Evolutionary conservation across 2,113 vertebrate species (phyloP), one percentile per base, ranked within the genome.

Genomic region (Rhea pennata): DNA sequence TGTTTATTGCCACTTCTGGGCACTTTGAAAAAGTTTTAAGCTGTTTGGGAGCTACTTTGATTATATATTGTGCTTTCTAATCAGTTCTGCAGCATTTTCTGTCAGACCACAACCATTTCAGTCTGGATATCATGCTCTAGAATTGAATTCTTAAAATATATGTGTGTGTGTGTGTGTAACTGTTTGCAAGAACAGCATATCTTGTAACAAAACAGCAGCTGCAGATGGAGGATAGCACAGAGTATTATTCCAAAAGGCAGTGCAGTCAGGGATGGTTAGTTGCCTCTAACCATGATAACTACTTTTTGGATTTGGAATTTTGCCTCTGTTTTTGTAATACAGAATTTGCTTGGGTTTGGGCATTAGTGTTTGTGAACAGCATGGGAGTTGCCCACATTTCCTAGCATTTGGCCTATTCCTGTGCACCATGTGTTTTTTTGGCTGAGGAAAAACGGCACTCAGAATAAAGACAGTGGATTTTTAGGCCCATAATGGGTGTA

Each of bases 341-440:
- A 79, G 85, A 96, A 90, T 93, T 86, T 95, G 90, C 84, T 95
- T 93, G 94, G 88, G 61, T 94, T 76, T 82, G 73, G 83, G 79
- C 72, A 69, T 81, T 77, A 80, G 85, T 78, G 46, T 91, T 96
- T 88, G 85, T 91, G 95, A 91, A 75, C 93, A 94, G 92, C 84
- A 70, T 95, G 95, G 95, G 95, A 95, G 92, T 82, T 92, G 87
- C 93, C 92, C 77, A 31, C 69, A 29, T 94, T 96, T 90, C 92
- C 92, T 90, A 92, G 89, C 87, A 87, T 92, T 97, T 98, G 97
- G 95, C 96, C 75, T 92, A 5, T 94, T 91, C 61, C 80, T 81
- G 70, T 86, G 70, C 11, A 58, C 80, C 44, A 7, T 93, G 89
- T 93, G 95, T 15, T 39, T 53, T 92, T 95, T 87, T 98, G 96